Percentiles rank a stretch among this genome's conserved stretches.
Evolutionary conservation across 1,140 invertebrate genomes (phyloP).

Genomic region (Drosophila ohnishii): DNA sequence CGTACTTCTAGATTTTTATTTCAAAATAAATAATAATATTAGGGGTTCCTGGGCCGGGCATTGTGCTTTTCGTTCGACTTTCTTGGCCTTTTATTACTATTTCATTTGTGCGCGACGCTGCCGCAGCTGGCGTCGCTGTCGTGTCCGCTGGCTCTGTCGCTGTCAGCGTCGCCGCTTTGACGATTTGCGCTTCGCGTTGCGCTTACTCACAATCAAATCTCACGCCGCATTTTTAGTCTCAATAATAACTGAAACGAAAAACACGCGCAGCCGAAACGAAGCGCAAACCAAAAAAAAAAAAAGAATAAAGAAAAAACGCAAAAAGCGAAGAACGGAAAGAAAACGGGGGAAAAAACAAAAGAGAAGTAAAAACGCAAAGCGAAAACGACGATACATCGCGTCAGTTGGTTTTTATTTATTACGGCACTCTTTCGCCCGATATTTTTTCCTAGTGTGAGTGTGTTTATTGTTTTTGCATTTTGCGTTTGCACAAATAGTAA

Average conservation of each 20-base stretch:
- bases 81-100: slow-evolving; percentile 38
- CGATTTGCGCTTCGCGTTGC: slow-evolving; percentile 64
- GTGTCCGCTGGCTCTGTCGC: slow-evolving; percentile 27
- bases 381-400: slow-evolving; percentile 57
- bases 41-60: too few relatives aligned
- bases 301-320: slow-evolving; percentile 21
- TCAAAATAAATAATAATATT: background rate
- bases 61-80: slow-evolving; percentile 9
- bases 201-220: slow-evolving; percentile 83
- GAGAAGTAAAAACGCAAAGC: slow-evolving; percentile 32
- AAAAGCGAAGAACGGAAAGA: slow-evolving; percentile 18
- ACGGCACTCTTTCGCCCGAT: slow-evolving; percentile 36
- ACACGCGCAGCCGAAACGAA: slow-evolving; percentile 76
- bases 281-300: slow-evolving; percentile 52
- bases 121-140: slow-evolving; percentile 8
- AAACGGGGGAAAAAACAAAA: slow-evolving; percentile 22
- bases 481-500: slow-evolving; percentile 54
- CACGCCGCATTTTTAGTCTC: slow-evolving; percentile 83
- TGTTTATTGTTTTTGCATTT: slow-evolving; percentile 55
- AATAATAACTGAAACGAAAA: slow-evolving; percentile 82
- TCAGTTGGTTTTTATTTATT: slow-evolving; percentile 67
- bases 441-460: slow-evolving; percentile 34
- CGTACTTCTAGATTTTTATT: background rate
- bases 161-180: slow-evolving; percentile 44
- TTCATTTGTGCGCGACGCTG: slow-evolving; percentile 17